Base-by-base conservation (phyloP, 2,113 vertebrate species). In the Otocyon megalotis region DNA sequence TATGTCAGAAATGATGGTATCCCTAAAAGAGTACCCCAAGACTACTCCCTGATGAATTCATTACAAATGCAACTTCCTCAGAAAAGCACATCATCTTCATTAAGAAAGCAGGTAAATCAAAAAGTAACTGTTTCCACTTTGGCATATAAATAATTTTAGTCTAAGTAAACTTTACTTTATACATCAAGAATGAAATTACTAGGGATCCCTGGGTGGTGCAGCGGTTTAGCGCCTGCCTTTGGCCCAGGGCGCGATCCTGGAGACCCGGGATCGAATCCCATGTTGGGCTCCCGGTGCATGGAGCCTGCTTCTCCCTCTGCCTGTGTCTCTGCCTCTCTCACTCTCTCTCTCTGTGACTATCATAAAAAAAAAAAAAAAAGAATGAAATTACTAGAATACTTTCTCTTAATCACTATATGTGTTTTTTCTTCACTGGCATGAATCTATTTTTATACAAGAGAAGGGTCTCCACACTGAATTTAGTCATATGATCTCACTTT, bases 301-400 rank as follows among this genome's bases (percentile, higher is more conserved):
- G n/a, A n/a, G n/a, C n/a, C n/a, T n/a, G n/a, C n/a, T n/a, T n/a
- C n/a, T n/a, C n/a, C n/a, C n/a, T n/a, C n/a, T n/a, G n/a, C n/a
- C n/a, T n/a, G n/a, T n/a, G n/a, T n/a, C n/a, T n/a, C n/a, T n/a
- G n/a, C n/a, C n/a, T n/a, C n/a, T n/a, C n/a, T n/a, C n/a, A n/a
- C n/a, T n/a, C n/a, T n/a, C n/a, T n/a, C n/a, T n/a, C n/a, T n/a
- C n/a, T n/a, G n/a, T n/a, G n/a, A n/a, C n/a, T n/a, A n/a, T n/a
- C n/a, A n/a, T n/a, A n/a, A n/a, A n/a, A n/a, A n/a, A n/a, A n/a
- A n/a, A n/a, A n/a, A n/a, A n/a, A n/a, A n/a, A 62, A 94, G 54
- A 95, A 95, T 82, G 56, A 88, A 90, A 76, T 50, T 62, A 37
- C 17, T 6, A 54, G n/a, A 88, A 65, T 54, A 85, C 71, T 88